Base-by-base conservation (phyloP, 23 tunicate genomes). In the Oikopleura vanhoeffeni region DNA sequence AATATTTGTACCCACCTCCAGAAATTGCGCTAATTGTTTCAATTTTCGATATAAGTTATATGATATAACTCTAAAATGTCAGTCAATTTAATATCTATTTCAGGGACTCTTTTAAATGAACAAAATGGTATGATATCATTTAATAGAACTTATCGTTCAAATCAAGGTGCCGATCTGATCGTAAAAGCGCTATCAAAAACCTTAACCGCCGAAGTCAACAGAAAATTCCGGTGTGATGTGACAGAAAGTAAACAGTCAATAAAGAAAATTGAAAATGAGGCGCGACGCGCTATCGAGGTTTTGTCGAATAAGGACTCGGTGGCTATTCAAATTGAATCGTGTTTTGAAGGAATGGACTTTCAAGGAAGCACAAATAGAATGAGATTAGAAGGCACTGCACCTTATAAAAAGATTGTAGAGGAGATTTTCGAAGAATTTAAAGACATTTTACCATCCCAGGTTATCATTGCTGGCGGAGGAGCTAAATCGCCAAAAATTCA, bases 311-410 rank as follows among this genome's bases (percentile, higher is more conserved):
- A 71, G 38, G 79, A 71, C 34, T 24, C 79, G 3, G 79, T 71
- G 36, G 2, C 27, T 24, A 30, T 71, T 2, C 79, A 71, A 71
- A 71, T 71, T 32, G 79, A 71, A 18, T 71, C 79, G 38, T 71
- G 79, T 30, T 71, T 71, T 30, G 79, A 71, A 30, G 79, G 79
- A 3, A 71, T 71, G 79, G 79, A 71, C 38, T 71, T 71, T 71
- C 79, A 71, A 71, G 32, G 3, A 38, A 2, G 3, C 38, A 30
- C 35, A 33, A 71, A 71, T 71, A 28, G 79, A 28, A 32, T 33
- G 2, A 33, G 79, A 28, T 18, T 71, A 30, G 32, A 18, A 18
- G 79, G 34, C 4, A 71, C 79, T 3, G 79, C 79, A 18, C 79
- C 79, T 28, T 71, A 71, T 30, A 71, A 71, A 30, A 18, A 18